Evolutionary conservation across 2,888 invertebrate species (phyloP).

Genomic region (Acanthosepion esculentum): DNA sequence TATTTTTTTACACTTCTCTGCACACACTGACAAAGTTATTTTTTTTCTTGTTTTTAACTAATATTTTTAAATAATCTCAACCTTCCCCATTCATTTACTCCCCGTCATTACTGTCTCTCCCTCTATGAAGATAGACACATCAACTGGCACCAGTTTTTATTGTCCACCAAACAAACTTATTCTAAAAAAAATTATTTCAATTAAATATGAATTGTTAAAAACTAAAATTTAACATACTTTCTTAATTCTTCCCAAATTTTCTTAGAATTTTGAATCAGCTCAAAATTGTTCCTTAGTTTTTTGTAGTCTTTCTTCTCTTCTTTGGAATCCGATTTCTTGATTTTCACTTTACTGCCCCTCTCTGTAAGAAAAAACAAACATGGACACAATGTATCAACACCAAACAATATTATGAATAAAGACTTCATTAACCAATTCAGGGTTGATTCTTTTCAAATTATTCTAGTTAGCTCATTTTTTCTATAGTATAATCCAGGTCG

Average conservation of each 20-base stretch:
- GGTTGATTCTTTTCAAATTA: too few species aligned
- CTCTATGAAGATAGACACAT: not conserved
- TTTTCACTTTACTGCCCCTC: slow-evolving; percentile 56
- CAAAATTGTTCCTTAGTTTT: slow-evolving; percentile 68
- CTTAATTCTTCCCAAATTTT: slow-evolving; percentile 71
- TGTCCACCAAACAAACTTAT: too few species aligned
- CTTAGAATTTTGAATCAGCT: slow-evolving; percentile 67
- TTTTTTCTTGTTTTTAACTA: not conserved
- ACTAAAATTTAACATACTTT: slow-evolving; percentile 56
- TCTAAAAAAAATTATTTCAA: not conserved
- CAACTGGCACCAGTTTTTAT: not conserved
- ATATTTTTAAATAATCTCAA: not conserved
- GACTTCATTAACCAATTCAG: too few species aligned
- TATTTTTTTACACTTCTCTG: too few species aligned
- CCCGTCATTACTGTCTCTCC: not conserved
- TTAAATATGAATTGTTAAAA: not conserved
- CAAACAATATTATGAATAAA: not conserved
- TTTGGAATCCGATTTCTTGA: slow-evolving; percentile 63
- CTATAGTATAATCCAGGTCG: too few species aligned
- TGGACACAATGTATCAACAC: not conserved
- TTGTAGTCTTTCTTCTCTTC: slow-evolving; percentile 67
- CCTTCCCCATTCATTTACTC: not conserved
- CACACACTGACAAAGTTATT: too few species aligned
- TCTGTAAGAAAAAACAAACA: not conserved
- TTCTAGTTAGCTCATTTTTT: too few species aligned